These are phyloP conservation scores for Echinarachnius parma DNA, from an alignment of 53 echinoderm and acorn worm species.

Conservation along the genomic window DNA sequence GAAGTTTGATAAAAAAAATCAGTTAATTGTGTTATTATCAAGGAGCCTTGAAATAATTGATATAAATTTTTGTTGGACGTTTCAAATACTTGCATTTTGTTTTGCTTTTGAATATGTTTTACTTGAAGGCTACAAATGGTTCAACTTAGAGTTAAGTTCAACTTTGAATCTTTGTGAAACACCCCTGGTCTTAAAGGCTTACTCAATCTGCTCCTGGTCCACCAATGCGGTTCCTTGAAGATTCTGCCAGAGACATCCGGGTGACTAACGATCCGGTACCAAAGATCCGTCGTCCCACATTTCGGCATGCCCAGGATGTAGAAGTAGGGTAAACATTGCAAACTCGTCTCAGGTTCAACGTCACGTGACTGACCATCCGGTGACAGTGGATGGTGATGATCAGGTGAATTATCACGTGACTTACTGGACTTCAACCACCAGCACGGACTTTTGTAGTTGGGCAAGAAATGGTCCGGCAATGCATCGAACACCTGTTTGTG, in stretches of 20 bases:
- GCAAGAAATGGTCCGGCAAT: constrained; percentile 7
- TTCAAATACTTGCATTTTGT: too few species aligned
- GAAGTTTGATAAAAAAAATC: too few species aligned
- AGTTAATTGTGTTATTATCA: too few species aligned
- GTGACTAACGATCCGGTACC: constrained; percentile 11
- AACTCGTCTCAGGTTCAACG: not conserved
- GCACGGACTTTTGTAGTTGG: constrained; percentile 27
- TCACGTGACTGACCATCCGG: too few species aligned
- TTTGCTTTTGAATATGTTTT: too few species aligned
- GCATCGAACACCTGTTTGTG: constrained; percentile 25
- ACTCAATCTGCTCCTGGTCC: constrained; percentile 10
- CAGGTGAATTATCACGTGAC: not conserved
- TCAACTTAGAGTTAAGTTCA: too few species aligned
- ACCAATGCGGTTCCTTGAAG: constrained; percentile 34
- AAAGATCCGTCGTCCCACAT: constrained; percentile 24
- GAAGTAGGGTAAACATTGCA: constrained; percentile 26
- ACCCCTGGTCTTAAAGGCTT: too few species aligned
- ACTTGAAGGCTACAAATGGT: too few species aligned
- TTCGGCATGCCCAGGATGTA: constrained; percentile 23
- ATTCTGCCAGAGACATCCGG: not conserved
- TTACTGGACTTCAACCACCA: not conserved
- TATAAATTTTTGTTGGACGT: too few species aligned
- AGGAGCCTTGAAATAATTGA: too few species aligned
- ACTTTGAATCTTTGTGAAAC: too few species aligned
- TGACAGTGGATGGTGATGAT: too few species aligned